Base-by-base conservation (phyloP, 2,888 invertebrate genomes). In the Amphipyra berbera region DNA sequence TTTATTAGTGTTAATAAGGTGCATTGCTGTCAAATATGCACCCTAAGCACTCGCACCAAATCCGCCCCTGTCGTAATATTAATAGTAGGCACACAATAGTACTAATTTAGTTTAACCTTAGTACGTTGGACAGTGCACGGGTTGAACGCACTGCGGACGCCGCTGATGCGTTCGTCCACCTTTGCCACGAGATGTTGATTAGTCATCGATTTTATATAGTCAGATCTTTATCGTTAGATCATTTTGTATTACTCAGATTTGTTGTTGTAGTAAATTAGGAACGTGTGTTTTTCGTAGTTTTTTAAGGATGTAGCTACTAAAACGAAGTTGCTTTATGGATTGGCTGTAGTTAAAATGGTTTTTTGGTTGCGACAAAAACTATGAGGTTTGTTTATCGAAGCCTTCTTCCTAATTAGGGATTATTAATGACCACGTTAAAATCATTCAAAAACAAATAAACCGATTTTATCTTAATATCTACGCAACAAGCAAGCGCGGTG, bases 61-160 rank as follows among this genome's bases (percentile, higher is more conserved):
- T 78, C 45, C 64, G 59, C 15, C 61, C 56, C 68, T 71, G 65
- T 53, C 47, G 13, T 62, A 57, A 65, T 66, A 78, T 62, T 76
- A 61, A 67, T 76, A 72, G 68, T 67, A 47, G 56, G 47, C 55
- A 63, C 37, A 80, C 81, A 82, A 82, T 80, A 76, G 77, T 69
- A 77, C 81, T 82, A 77, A 82, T 80, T 79, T 81, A 80, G 80
- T 76, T 68, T 82, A 83, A 84, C 84, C 82, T 85, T 83, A 76
- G 68, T 64, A 59, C 64, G 66, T 67, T 68, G 62, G 65, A 64
- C 55, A 73, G 75, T 58, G 66, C 62, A 59, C 55, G 85, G 76
- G 88, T 85, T 87, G 87, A 88, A 87, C 72, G 86, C 61, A 80
- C 86, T 62, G 61, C 52, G 45, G 64, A 45, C 71, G 69, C 63